Percentiles rank a stretch among this genome's conserved stretches.
phyloP scores from a whole-genome alignment of 2,797 vertebrate genomes.

The Carcharodon carcharias region DNA sequence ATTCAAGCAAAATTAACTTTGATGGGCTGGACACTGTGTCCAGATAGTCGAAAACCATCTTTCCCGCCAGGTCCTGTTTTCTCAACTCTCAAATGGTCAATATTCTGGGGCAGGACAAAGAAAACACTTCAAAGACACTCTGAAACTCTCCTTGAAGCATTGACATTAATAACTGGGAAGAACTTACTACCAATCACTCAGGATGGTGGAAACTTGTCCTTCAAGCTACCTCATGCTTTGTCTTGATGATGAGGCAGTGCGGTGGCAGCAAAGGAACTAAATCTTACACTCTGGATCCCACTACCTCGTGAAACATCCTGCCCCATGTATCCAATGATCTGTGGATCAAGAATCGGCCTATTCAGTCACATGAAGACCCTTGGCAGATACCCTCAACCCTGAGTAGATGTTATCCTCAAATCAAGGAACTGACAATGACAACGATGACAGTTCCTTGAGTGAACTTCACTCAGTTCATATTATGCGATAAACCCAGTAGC shows the following conservation, averaged over 20 bases:
- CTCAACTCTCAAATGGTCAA: background rate
- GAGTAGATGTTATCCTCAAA: too few species aligned
- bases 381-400: background rate
- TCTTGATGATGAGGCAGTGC: background rate
- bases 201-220: background rate
- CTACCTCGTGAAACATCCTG: background rate
- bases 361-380: background rate
- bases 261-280: background rate
- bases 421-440: too few species aligned
- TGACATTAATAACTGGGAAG: background rate
- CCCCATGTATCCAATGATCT: background rate
- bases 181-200: background rate
- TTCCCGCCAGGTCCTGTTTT: background rate
- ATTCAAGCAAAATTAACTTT: background rate
- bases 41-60: background rate
- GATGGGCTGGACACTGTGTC: background rate
- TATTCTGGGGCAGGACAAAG: background rate
- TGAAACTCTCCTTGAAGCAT: background rate
- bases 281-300: background rate
- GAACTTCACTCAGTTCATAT: background rate
- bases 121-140: background rate
- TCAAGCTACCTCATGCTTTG: background rate
- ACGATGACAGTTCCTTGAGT: background rate
- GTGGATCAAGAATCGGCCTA: background rate
- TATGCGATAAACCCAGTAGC: background rate